Conservation (phyloP, 2,113 vertebrate genomes). For the Paedocypris sp. region DNA sequence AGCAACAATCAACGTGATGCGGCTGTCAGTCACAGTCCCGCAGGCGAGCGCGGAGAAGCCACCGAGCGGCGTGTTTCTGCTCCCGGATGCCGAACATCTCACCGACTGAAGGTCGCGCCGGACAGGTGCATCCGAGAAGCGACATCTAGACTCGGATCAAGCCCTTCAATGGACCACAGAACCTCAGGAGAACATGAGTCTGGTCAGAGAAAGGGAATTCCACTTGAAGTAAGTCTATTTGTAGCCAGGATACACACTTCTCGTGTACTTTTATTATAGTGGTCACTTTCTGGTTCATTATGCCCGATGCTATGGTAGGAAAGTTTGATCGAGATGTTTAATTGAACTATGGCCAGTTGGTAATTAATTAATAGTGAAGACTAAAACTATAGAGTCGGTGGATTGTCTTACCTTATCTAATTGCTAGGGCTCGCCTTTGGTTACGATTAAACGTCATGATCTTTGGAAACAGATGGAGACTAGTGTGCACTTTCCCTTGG, state of each 20-base stretch:
- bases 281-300: no score
- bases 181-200: neutral
- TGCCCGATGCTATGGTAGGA: no score
- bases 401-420: conserved; percentile 48
- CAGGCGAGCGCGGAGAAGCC: conserved; percentile 6
- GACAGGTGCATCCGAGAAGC: neutral
- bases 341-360: conserved; percentile 35
- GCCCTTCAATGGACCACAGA: neutral
- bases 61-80: neutral
- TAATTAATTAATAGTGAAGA: conserved; percentile 47
- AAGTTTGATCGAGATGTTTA: no score
- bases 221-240: conserved; percentile 27
- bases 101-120: neutral
- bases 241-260: no score
- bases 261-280: no score
- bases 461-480: neutral
- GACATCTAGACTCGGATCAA: neutral
- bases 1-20: neutral
- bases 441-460: conserved; percentile 14
- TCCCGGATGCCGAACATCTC: neutral
- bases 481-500: neutral
- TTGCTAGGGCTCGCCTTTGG: conserved; percentile 41
- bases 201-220: conserved; percentile 6
- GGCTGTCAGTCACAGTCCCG: neutral
- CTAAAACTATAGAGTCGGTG: conserved; percentile 34